These are phyloP conservation scores for Eudasyphora cyanicolor DNA, from an alignment of 2,888 invertebrate genomes.

Conservation along the genomic window DNA sequence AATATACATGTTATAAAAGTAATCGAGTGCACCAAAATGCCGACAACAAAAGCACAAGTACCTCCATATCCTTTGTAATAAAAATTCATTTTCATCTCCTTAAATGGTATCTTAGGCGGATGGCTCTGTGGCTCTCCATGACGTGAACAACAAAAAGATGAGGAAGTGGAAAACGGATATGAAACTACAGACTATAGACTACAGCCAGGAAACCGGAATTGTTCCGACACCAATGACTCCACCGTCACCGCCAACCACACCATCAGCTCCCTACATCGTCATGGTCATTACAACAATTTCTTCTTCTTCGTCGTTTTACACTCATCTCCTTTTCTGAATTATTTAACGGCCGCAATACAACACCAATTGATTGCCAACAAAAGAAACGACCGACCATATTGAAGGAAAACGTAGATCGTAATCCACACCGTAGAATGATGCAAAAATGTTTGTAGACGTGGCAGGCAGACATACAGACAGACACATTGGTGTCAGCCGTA, in stretches of 20 bases:
- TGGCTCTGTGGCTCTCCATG: background rate
- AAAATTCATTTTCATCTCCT: slow-evolving; percentile 19
- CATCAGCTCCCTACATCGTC: background rate
- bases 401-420: background rate
- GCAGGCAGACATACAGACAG: too few relatives aligned
- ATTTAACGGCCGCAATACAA: slow-evolving; percentile 48
- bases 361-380: slow-evolving; percentile 42
- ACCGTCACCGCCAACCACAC: background rate
- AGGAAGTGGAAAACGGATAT: background rate
- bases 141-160: background rate
- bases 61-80: slow-evolving; percentile 23
- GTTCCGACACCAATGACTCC: slow-evolving; percentile 4
- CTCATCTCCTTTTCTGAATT: slow-evolving; percentile 43
- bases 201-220: background rate
- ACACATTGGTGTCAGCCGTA: background rate
- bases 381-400: background rate
- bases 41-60: background rate
- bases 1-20: background rate
- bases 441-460: background rate
- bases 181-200: background rate
- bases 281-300: background rate
- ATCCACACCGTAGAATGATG: background rate
- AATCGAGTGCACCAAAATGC: background rate
- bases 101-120: background rate
- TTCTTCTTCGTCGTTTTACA: too few relatives aligned